Evolutionary conservation across 2,113 vertebrate genomes (phyloP).

Genomic region (Marmota monax): DNA sequence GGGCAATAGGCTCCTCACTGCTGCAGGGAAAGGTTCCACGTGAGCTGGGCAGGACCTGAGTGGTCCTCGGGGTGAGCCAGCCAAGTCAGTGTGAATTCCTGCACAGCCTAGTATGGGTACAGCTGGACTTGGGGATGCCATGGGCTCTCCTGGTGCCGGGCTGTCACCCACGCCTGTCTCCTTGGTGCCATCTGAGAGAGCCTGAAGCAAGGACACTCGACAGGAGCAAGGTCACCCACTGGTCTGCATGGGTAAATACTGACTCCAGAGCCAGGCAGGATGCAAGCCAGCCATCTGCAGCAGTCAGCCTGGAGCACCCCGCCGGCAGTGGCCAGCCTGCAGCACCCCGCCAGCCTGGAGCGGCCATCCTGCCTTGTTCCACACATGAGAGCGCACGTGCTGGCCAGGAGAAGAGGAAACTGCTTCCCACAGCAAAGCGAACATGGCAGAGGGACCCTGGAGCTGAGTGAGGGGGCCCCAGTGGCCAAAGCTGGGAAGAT

Average conservation of each 20-base stretch:
- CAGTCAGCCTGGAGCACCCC: too few relatives aligned
- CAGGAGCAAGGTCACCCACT: fast-evolving
- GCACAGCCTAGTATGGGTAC: fast-evolving
- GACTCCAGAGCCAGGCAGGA: fast-evolving
- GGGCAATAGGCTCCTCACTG: too few relatives aligned
- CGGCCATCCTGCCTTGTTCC: too few relatives aligned
- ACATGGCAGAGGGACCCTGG: fast-evolving
- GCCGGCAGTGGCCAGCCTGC: too few relatives aligned
- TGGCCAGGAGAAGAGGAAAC: too few relatives aligned
- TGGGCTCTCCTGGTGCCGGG: background rate
- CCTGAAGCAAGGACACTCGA: fast-evolving
- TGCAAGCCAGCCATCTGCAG: fast-evolving
- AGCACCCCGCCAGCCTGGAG: too few relatives aligned
- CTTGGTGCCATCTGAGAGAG: too few relatives aligned
- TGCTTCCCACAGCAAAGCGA: fast-evolving
- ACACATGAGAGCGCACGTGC: fast-evolving
- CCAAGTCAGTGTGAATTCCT: background rate
- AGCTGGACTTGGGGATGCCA: background rate
- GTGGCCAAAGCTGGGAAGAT: fast-evolving
- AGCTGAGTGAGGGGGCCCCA: fast-evolving
- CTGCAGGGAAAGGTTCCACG: fast-evolving
- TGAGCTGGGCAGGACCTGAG: fast-evolving
- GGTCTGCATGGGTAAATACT: fast-evolving
- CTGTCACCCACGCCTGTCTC: fast-evolving
- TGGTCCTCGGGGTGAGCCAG: too few relatives aligned